Conservation (phyloP, 2,888 invertebrate genomes). For the Drosophila niveifrons region DNA sequence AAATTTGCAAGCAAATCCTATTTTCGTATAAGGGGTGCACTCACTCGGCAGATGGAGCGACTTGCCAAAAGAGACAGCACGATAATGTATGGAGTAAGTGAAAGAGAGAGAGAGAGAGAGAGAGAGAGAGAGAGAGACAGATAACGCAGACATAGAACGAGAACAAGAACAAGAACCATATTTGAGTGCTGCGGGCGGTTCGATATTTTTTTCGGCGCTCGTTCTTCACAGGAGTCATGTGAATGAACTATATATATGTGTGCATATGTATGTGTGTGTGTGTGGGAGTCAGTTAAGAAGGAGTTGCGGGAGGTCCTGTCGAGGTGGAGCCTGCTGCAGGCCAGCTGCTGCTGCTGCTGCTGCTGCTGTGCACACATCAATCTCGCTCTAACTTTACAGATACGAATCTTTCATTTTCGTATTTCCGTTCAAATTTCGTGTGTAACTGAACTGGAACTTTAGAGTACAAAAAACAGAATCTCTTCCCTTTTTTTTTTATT, state of each 20-base stretch:
- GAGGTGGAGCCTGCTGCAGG: constrained; percentile 3
- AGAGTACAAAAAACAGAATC: constrained; percentile 40
- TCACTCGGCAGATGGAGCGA: constrained; percentile 21
- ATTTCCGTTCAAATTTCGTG: constrained; percentile 75
- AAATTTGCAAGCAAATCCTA: constrained; percentile 77
- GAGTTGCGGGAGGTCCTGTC: not conserved
- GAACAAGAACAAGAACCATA: constrained; percentile 47
- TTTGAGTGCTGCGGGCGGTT: constrained; percentile 70
- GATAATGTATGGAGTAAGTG: not conserved
- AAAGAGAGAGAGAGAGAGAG: not conserved
- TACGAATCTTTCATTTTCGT: constrained; percentile 79
- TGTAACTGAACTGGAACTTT: constrained; percentile 71
- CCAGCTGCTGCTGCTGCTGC: constrained; percentile 36
- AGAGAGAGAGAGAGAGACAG: constrained; percentile 6
- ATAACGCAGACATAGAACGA: not conserved
- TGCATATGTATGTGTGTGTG: not conserved
- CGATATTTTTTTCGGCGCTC: constrained; percentile 52
- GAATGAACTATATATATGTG: constrained; percentile 1
- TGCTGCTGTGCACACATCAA: constrained; percentile 70
- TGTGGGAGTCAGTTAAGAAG: constrained; percentile 1
- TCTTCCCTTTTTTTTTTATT: constrained; percentile 16
- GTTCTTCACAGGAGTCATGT: constrained; percentile 26
- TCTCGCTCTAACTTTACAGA: constrained; percentile 72
- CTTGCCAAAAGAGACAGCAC: too few species aligned
- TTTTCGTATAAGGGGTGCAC: constrained; percentile 63